phyloP scores from a whole-genome alignment of 2,113 vertebrate genomes.

The Ornithorhynchus anatinus region DNA sequence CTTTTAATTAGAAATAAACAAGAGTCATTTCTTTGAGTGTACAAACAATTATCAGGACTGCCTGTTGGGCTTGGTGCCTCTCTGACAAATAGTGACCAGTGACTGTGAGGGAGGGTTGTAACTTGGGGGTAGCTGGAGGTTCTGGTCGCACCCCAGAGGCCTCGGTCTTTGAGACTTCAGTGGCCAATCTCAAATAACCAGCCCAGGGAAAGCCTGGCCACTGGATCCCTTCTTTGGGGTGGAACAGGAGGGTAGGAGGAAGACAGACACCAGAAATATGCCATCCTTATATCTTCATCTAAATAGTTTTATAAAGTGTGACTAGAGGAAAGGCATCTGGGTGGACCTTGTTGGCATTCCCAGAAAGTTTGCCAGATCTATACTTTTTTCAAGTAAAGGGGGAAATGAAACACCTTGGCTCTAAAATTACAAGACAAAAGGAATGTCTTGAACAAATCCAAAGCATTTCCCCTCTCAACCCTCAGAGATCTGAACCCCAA shows the following conservation, averaged over 20 bases:
- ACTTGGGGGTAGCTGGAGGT: too few species aligned
- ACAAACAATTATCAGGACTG: too few species aligned
- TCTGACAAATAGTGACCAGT: too few species aligned
- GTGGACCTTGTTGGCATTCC: conserved; percentile 18
- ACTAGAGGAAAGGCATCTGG: background rate
- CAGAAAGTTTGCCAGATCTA: background rate
- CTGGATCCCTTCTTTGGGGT: background rate
- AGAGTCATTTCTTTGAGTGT: too few species aligned
- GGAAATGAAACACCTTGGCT: conserved; percentile 18
- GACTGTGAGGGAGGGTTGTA: too few species aligned
- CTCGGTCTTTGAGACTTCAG: too few species aligned
- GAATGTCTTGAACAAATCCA: conserved; percentile 7
- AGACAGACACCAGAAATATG: conserved; percentile 9
- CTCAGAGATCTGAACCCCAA: background rate
- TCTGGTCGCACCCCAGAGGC: too few species aligned
- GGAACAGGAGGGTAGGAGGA: too few species aligned
- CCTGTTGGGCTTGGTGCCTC: too few species aligned
- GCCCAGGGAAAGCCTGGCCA: conserved; percentile 3
- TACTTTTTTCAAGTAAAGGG: conserved; percentile 10
- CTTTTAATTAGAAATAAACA: too few species aligned
- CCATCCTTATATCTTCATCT: background rate
- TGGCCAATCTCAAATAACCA: too few species aligned
- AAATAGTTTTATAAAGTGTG: conserved; percentile 19
- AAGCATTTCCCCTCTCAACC: conserved; percentile 8
- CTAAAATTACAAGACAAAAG: conserved; percentile 13